These are phyloP conservation scores for Coenonympha glycerion DNA, from an alignment of 2,888 invertebrate genomes.

Conservation along the genomic window DNA sequence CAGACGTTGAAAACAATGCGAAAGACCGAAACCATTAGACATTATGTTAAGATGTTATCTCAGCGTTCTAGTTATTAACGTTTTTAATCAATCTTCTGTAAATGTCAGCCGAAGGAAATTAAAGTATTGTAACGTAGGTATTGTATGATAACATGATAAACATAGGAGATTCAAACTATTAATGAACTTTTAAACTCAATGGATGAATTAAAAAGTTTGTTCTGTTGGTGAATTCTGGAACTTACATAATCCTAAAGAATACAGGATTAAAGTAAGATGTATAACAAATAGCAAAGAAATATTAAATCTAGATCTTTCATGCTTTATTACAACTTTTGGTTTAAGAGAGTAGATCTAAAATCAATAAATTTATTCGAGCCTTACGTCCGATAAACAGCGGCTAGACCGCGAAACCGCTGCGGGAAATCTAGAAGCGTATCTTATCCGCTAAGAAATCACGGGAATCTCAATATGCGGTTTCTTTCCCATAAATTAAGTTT, in stretches of 20 bases:
- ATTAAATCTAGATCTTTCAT: slow-evolving; percentile 6
- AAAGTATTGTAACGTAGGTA: background rate
- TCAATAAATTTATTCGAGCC: slow-evolving; percentile 66
- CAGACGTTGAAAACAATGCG: slow-evolving; percentile 13
- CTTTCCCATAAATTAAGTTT: slow-evolving; percentile 61
- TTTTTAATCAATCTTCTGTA: slow-evolving; percentile 4
- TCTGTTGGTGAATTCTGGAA: too few relatives aligned
- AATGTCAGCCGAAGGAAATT: slow-evolving; percentile 4
- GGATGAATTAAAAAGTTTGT: too few relatives aligned
- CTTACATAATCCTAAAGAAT: too few relatives aligned
- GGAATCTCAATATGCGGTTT: slow-evolving; percentile 65
- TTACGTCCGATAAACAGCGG: slow-evolving; percentile 56
- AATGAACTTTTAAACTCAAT: too few relatives aligned
- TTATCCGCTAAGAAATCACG: slow-evolving; percentile 66
- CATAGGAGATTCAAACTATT: background rate
- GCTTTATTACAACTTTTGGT: slow-evolving; percentile 12
- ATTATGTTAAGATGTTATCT: slow-evolving; percentile 9
- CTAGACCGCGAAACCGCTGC: slow-evolving; percentile 66
- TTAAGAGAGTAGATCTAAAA: slow-evolving; percentile 45
- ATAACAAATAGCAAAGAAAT: background rate
- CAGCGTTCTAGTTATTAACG: slow-evolving; percentile 1
- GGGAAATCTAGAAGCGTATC: slow-evolving; percentile 65
- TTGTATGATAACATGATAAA: background rate
- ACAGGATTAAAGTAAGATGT: too few relatives aligned
- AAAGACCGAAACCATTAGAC: slow-evolving; percentile 5